Evolutionary conservation across 1,140 invertebrate species (phyloP).

Genomic region (Nomia melanderi): DNA sequence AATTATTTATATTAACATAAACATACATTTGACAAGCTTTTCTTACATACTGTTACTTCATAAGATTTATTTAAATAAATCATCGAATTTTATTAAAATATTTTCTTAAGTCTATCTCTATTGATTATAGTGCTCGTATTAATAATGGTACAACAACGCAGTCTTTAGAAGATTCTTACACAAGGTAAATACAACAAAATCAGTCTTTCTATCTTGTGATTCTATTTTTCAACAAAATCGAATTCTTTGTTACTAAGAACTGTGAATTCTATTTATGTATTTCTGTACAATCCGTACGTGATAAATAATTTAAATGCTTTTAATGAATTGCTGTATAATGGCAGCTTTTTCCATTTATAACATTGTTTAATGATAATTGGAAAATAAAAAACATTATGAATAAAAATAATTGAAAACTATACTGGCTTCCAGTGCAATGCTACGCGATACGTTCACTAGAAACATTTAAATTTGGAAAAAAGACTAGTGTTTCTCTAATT

Average conservation of each 20-base stretch:
- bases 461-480: conserved; percentile 39
- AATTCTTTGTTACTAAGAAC: conserved; percentile 54
- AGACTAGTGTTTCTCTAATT: conserved; percentile 24
- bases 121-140: conserved; percentile 67
- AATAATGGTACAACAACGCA: conserved; percentile 40
- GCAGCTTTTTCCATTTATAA: conserved; percentile 40
- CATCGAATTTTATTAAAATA: conserved; percentile 5
- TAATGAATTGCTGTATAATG: conserved; percentile 41
- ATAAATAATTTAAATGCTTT: conserved; percentile 47
- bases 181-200: conserved; percentile 39
- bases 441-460: conserved; percentile 36
- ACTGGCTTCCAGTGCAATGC: conserved; percentile 48
- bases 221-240: conserved; percentile 55
- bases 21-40: conserved; percentile 7
- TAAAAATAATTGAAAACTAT: conserved; percentile 34
- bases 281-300: conserved; percentile 17
- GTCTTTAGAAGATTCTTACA: conserved; percentile 59
- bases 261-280: conserved; percentile 42
- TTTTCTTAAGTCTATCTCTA: conserved; percentile 32
- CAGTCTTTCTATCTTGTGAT: conserved; percentile 49
- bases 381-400: conserved; percentile 24
- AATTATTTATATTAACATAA: background rate
- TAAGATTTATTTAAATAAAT: conserved; percentile 4
- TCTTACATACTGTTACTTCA: background rate
- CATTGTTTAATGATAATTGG: conserved; percentile 31